phyloP scores from a whole-genome alignment of 2,888 invertebrate genomes.

The Silvanus unidentatus region DNA sequence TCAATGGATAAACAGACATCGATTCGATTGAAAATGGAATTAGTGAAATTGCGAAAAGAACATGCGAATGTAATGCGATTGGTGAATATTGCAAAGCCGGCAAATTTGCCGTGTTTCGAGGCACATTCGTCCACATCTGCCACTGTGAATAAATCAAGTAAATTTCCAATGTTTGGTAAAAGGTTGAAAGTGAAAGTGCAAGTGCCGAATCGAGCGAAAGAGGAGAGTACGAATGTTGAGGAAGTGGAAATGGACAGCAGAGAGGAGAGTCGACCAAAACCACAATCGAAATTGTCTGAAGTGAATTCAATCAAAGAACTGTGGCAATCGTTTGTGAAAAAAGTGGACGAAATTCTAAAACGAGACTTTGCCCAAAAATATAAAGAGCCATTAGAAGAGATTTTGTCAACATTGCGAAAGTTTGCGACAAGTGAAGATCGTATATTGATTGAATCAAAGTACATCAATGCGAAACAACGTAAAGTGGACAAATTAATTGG shows the following conservation, averaged over 20 bases:
- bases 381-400: conserved; percentile 27
- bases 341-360: conserved; percentile 2
- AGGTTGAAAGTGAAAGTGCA: conserved; percentile 52
- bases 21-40: conserved; percentile 63
- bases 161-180: conserved; percentile 51
- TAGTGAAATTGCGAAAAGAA: conserved; percentile 64
- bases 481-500: conserved; percentile 32
- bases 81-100: conserved; percentile 69
- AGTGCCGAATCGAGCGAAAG: conserved; percentile 28
- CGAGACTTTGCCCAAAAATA: conserved; percentile 23
- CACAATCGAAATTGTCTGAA: no score
- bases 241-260: conserved; percentile 50
- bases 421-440: conserved; percentile 29
- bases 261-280: conserved; percentile 41
- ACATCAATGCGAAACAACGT: conserved; percentile 29
- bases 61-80: conserved; percentile 62
- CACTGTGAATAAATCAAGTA: conserved; percentile 5
- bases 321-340: no score
- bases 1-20: conserved; percentile 52
- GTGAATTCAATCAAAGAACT: no score
- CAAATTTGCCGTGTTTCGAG: conserved; percentile 49
- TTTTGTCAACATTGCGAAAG: conserved; percentile 29
- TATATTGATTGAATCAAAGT: conserved; percentile 31
- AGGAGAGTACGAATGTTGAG: conserved; percentile 28
- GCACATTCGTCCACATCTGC: conserved; percentile 39